Percentiles rank a stretch among this genome's conserved stretches.
phyloP scores from a whole-genome alignment of 2,888 invertebrate genomes.

The Drosophila leonis region DNA sequence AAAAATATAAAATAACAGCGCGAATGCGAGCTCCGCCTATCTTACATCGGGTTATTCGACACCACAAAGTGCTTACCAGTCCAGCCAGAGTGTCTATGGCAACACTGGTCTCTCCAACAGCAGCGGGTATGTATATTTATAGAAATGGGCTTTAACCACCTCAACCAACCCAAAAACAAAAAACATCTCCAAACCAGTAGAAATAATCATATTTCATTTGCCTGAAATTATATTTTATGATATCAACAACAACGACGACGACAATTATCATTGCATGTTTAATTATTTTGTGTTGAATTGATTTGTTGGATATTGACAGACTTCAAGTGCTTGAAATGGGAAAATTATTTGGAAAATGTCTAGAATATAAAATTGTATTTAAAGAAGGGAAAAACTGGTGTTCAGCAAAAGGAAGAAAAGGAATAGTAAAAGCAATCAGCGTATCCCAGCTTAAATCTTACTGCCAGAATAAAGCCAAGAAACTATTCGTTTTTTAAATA shows the following conservation, averaged over 20 bases:
- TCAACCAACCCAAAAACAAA: background rate
- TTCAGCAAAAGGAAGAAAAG: too few relatives aligned
- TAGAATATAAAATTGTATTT: too few relatives aligned
- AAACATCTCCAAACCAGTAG: background rate
- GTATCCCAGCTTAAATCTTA: too few relatives aligned
- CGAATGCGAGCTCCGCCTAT: constrained; percentile 85
- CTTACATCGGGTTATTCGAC: constrained; percentile 85
- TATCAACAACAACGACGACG: background rate
- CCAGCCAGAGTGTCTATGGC: constrained; percentile 86
- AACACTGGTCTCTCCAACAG: constrained; percentile 85
- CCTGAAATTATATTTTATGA: constrained; percentile 2
- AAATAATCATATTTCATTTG: constrained; percentile 4
- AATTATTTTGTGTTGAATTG: constrained; percentile 11
- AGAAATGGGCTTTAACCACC: constrained; percentile 12
- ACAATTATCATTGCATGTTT: constrained; percentile 26
- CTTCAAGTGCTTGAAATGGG: background rate
- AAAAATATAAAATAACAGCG: constrained; percentile 73
- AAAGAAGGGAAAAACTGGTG: too few relatives aligned
- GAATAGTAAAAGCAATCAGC: too few relatives aligned
- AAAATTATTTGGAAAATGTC: background rate
- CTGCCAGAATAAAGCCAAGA: too few relatives aligned
- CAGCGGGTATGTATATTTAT: constrained; percentile 83
- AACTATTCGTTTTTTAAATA: too few relatives aligned
- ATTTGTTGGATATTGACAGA: constrained; percentile 13
- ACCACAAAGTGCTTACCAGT: constrained; percentile 86